Evolutionary conservation across 2,113 vertebrate genomes (phyloP), one percentile per base, ranked within the genome.

Genomic region (Lepisosteus osseus): DNA sequence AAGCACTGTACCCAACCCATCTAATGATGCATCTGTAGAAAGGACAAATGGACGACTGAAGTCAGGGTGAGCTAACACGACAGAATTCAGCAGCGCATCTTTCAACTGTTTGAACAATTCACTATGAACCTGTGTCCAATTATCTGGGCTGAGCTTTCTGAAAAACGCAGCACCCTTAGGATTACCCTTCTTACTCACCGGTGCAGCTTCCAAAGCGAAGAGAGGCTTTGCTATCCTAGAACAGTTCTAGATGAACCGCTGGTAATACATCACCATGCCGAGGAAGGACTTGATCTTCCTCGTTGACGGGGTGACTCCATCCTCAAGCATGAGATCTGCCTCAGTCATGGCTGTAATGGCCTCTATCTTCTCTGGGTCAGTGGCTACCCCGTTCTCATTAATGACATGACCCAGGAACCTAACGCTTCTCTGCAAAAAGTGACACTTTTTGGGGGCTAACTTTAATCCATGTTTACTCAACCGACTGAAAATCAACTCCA

Each of bases 131-230:
- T 75, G 79, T 74, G 14, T 41, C 54, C 78, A 67, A 0, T 55
- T 79, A 77, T 42, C 3, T 71, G 83, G 85, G 70, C 79, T 54
- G 68, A 77, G 67, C 7, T 82, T 73, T 73, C n/a, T 67, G 74
- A 66, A 75, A 4, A 40, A 4, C 14, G 55, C n/a, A n/a, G n/a
- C 3, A 3, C 70, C 56, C 1, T 13, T 4, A 15, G 7, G 9
- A 3, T 51, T 43, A 1, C 45, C 63, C 9, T 12, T 74, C 5
- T 12, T 68, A 2, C 47, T 8, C 3, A 64, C 68, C 1, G 6
- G 9, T n/a, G 14, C 11, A 0, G 56, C 41, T 1, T 47, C 62
- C 6, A 76, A 11, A 0, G 14, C 2, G 40, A 68, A 76, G 3
- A 76, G 51, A 0, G 61, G 65, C 12, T 76, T 72, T 0, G 61